A percentile compares a stretch with the other conserved stretches of the same genome.
Evolutionary conservation across 2,797 vertebrate species (phyloP).

Genomic region (Myiotriccus ornatus): DNA sequence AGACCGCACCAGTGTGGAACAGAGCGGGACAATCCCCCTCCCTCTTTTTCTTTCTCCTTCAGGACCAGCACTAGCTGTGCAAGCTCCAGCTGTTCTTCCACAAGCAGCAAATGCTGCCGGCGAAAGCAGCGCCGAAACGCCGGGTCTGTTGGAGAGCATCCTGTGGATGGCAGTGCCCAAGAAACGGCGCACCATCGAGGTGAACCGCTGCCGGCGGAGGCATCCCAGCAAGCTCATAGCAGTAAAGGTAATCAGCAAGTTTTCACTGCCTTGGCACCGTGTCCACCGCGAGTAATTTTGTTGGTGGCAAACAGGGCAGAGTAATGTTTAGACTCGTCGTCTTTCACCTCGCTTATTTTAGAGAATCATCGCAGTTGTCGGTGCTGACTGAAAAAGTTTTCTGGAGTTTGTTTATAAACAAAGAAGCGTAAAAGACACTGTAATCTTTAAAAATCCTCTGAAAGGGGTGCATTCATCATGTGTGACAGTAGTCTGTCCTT

Average conservation of each 20-base stretch:
- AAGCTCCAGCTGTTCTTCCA: constrained; percentile 70
- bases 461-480: rapidly evolving
- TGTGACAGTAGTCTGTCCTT: not conserved
- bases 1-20: not conserved
- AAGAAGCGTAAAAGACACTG: not conserved
- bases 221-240: constrained; percentile 80
- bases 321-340: rapidly evolving
- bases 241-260: constrained; percentile 79
- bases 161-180: constrained; percentile 97
- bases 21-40: not conserved
- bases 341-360: not conserved
- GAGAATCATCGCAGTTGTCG: rapidly evolving
- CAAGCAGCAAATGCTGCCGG: not conserved
- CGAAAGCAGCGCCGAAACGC: not conserved
- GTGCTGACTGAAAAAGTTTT: not conserved
- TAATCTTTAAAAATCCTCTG: not conserved
- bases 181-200: constrained; percentile 90
- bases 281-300: rapidly evolving
- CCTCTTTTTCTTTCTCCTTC: not conserved
- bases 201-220: constrained; percentile 90
- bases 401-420: not conserved
- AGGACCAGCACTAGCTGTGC: constrained; percentile 84
- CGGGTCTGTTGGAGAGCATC: constrained; percentile 77
- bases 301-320: too few species aligned
- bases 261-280: rapidly evolving